Base-by-base conservation (phyloP, 2,797 vertebrate species). In the Setipinna tenuifilis region DNA sequence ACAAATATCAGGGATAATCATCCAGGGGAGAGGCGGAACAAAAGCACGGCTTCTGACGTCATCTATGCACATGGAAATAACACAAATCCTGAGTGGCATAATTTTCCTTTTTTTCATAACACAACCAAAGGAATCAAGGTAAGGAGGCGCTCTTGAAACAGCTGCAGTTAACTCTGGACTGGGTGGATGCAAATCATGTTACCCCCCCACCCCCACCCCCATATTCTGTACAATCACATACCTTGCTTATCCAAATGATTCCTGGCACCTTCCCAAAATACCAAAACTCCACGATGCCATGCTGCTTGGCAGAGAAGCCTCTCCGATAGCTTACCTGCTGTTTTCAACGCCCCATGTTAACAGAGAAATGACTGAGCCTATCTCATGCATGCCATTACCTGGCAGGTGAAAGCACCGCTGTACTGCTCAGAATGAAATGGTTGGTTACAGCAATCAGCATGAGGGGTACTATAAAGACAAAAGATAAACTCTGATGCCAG, bases 1-100 rank as follows among this genome's bases (percentile, higher is more conserved):
- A 85, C 84, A 89, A 81, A 89, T 75, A 85, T 7, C 80, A 86
- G 57, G 65, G 35, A 75, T 85, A 90, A 87, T 85, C 87, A 81
- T 81, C 31, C 25, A 25, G 62, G 68, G 62, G 31, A 57, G 50
- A 31, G 17, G 48, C 54, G 3, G 31, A 54, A 75, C 41, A 78
- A 78, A 54, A 68, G 17, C 19, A 78, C 44, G 28, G 31, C 71
- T 78, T 44, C 17, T 35, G 19, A 9, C 31, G 41, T 78, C 71
- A 44, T 12, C 44, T 17, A 44, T 44, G 16, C 19, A 44, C 71
- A 78, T 44, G 16, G 28, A 35, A 0, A 71, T 71, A 41, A 41
- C 31, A 44, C 5, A 21, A 41, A 41, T 41, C 5, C 35, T 21
- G 35, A 21, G 35, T 17, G 14, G 16, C 35, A 41, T 41, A 7